Percentiles rank a stretch among this genome's conserved stretches.
phyloP scores from a whole-genome alignment of 2,888 invertebrate species.

The Hoplodrina ambigua region DNA sequence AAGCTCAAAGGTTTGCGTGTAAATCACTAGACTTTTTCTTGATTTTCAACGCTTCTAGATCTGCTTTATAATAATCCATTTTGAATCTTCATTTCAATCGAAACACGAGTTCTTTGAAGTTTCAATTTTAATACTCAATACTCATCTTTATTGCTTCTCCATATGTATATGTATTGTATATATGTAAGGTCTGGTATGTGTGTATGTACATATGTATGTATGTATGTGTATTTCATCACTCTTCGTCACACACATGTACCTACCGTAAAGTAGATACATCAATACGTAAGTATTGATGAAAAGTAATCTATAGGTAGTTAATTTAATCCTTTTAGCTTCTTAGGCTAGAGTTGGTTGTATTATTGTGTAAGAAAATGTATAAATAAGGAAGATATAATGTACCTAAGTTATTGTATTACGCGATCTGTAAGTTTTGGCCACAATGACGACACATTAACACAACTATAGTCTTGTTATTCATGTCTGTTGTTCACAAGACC shows the following conservation, averaged over 20 bases:
- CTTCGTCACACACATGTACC: too few species aligned
- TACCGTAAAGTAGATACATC: too few species aligned
- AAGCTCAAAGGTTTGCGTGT: not conserved
- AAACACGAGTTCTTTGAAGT: not conserved
- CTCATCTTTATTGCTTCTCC: too few species aligned
- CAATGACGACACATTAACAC: constrained; percentile 27
- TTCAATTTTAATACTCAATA: too few species aligned
- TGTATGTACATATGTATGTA: too few species aligned
- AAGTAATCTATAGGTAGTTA: too few species aligned
- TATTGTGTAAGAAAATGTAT: not conserved
- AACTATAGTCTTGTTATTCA: constrained; percentile 37
- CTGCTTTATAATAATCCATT: not conserved
- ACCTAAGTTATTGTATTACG: constrained; percentile 20
- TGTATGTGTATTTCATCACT: too few species aligned
- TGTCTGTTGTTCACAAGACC: constrained; percentile 32
- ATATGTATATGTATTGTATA: too few species aligned
- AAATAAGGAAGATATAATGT: not conserved
- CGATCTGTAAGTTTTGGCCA: constrained; percentile 29
- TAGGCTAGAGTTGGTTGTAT: not conserved
- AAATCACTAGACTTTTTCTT: not conserved
- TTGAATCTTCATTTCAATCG: not conserved
- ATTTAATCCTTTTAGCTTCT: not conserved
- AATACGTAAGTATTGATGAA: too few species aligned
- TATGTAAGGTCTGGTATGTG: too few species aligned
- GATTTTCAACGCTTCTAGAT: not conserved